Conservation (phyloP, 2,113 vertebrate genomes). For the Gasterosteus aculeatus region DNA sequence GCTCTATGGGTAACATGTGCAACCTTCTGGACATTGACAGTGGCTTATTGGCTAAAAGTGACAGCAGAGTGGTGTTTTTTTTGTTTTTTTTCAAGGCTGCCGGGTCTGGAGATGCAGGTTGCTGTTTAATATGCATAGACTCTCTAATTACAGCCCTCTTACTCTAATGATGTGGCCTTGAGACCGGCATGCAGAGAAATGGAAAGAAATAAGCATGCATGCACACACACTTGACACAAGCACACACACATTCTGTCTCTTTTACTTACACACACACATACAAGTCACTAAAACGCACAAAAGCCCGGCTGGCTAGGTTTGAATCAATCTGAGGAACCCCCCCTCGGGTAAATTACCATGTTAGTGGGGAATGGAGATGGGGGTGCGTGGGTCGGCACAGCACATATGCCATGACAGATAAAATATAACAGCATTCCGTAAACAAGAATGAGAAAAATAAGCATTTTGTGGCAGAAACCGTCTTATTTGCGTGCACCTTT, state of each 20-base stretch:
- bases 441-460: not conserved
- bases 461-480: constrained; percentile 1
- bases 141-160: constrained; percentile 79
- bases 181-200: constrained; percentile 61
- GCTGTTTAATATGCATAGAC: constrained; percentile 80
- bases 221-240: constrained; percentile 8
- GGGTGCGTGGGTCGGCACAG: constrained; percentile 28
- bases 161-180: constrained; percentile 79
- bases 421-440: not conserved
- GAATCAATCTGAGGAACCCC: constrained; percentile 24
- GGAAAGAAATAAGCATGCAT: constrained; percentile 34
- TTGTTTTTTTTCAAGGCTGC: constrained; percentile 35
- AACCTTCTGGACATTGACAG: constrained; percentile 56
- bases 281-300: constrained; percentile 24
- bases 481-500: not conserved
- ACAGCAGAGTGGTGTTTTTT: constrained; percentile 62
- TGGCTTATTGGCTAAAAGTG: constrained; percentile 55
- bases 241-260: constrained; percentile 9
- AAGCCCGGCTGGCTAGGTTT: constrained; percentile 21
- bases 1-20: constrained; percentile 46
- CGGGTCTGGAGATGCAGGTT: constrained; percentile 57
- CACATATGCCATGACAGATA: constrained; percentile 29
- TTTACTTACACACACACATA: constrained; percentile 3
- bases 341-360: constrained; percentile 29
- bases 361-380: constrained; percentile 22